These are phyloP conservation scores for Cyrtonyx montezumae DNA, from an alignment of 2,113 vertebrate species.

Conservation along the genomic window DNA sequence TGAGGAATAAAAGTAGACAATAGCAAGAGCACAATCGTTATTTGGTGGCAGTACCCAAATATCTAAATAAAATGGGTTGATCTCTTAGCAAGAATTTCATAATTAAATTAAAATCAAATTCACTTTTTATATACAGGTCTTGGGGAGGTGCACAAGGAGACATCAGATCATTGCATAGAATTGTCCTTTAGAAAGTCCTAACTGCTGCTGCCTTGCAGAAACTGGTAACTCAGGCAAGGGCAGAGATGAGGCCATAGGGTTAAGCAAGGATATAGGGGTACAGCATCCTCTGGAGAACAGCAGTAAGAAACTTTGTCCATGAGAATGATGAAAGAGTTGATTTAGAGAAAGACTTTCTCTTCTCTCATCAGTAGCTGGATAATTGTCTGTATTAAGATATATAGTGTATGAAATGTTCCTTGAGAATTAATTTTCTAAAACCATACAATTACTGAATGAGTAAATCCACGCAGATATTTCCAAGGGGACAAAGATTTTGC, in stretches of 20 bases:
- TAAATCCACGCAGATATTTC: background rate
- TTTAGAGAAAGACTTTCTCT: background rate
- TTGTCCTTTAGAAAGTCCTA: background rate
- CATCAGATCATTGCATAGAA: background rate
- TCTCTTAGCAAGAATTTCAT: background rate
- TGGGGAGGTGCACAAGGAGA: background rate
- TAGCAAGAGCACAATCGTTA: background rate
- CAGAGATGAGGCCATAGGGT: background rate
- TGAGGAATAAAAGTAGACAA: background rate
- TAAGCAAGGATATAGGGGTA: background rate
- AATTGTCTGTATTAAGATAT: background rate
- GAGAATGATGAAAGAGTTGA: background rate
- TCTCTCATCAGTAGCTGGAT: background rate
- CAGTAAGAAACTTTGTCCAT: background rate
- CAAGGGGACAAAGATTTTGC: background rate
- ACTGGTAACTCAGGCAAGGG: background rate
- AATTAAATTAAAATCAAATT: background rate
- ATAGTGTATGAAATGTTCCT: background rate
- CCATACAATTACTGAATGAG: background rate
- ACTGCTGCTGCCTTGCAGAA: background rate
- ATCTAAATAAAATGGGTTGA: accelerated
- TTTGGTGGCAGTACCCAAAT: background rate
- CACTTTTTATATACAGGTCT: background rate
- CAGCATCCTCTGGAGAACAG: background rate
- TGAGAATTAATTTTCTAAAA: background rate